These are phyloP conservation scores for Cantharis nigra DNA, from an alignment of 2,888 invertebrate genomes.

Conservation along the genomic window DNA sequence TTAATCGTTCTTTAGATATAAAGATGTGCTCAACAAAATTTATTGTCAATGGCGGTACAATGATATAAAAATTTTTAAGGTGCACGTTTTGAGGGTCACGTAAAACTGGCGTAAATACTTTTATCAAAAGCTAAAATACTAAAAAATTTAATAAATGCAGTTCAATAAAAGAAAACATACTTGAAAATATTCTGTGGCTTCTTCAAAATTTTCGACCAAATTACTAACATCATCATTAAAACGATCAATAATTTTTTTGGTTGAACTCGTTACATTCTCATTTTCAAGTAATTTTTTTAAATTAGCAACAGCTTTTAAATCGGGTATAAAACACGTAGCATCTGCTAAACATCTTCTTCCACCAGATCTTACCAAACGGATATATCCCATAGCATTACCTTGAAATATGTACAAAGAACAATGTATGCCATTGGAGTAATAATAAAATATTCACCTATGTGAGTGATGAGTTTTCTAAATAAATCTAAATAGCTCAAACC, in stretches of 20 bases:
- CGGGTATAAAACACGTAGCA: constrained; percentile 87
- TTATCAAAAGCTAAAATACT: constrained; percentile 73
- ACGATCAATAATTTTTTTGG: constrained; percentile 69
- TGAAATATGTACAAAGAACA: constrained; percentile 17
- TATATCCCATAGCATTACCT: constrained; percentile 93
- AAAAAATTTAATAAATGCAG: constrained; percentile 9
- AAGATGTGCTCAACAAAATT: constrained; percentile 95
- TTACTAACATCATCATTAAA: constrained; percentile 79
- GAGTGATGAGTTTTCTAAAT: constrained; percentile 88
- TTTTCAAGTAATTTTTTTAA: constrained; percentile 66
- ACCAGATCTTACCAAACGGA: constrained; percentile 91
- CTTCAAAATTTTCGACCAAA: constrained; percentile 68
- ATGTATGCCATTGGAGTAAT: neutral
- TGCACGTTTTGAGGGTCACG: constrained; percentile 85
- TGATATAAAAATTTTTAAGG: constrained; percentile 88
- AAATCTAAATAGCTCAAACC: constrained; percentile 90
- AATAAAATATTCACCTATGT: constrained; percentile 70
- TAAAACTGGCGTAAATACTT: constrained; percentile 90
- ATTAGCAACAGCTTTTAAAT: constrained; percentile 66
- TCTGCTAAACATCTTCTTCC: constrained; percentile 91
- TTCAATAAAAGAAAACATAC: constrained; percentile 13
- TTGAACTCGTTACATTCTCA: constrained; percentile 63
- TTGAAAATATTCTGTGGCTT: constrained; percentile 45
- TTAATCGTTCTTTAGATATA: constrained; percentile 88
- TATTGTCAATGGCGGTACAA: constrained; percentile 90